Evolutionary conservation across 2,888 invertebrate genomes (phyloP), one percentile per base, ranked within the genome.

Genomic region (Parnassius mnemosyne): DNA sequence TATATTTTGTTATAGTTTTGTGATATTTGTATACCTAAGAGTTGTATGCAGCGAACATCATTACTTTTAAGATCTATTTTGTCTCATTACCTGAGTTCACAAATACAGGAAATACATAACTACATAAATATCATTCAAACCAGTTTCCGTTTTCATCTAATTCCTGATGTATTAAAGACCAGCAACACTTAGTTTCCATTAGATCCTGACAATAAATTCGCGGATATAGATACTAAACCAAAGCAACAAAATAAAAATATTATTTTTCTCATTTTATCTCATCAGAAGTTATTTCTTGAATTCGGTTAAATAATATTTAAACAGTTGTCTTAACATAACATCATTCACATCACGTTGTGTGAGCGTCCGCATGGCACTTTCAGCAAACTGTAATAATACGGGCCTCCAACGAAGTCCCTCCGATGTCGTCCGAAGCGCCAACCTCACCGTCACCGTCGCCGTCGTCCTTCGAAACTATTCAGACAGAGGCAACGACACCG

Each of bases 351-450:
- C 86, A 88, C 88, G 80, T 79, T 79, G 84, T 87, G 90, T 89
- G 89, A 88, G 89, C 83, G 85, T 86, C 83, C 78, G 90, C 90
- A 89, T 89, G 89, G 84, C 89, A 89, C 90, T 89, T 91, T 90
- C 91, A 91, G 91, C 91, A 89, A 81, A 91, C 91, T 67, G 89
- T 91, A 76, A 85, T 88, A 80, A 90, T 91, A 73, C 88, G 87
- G 71, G 87, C 84, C 71, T 87, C 91, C 69, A 87, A 87, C 80
- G 89, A 89, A 79, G 76, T 85, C 61, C 89, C 85, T 13, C 75
- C 75, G 72, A 68, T 81, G 70, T 78, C 86, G 63, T 78, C 85
- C 56, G 77, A 87, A 65, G 76, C 80, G 66, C 75, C 76, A 42
- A 73, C 80, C 43, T 71, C 76, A 42, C 73, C 77, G 66, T 76